Evolutionary conservation across 2,113 vertebrate species (phyloP), one percentile per base, ranked within the genome.

Genomic region (Aegypius monachus): DNA sequence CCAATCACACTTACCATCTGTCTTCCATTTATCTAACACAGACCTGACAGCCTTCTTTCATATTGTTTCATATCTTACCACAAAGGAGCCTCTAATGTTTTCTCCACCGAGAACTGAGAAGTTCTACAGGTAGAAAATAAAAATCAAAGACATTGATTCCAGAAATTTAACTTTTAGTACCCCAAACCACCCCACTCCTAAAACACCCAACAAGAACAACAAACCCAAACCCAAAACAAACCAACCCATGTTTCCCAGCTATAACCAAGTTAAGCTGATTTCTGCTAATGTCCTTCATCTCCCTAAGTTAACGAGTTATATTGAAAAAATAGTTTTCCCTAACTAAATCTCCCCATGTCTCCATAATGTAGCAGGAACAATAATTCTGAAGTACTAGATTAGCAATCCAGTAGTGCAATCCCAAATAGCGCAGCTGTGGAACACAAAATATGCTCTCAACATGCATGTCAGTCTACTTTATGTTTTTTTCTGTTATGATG

Each of bases 1-100:
- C 85, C 86, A 67, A 96, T 98, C 96, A 55, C 92, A 29, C 78
- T 87, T 34, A 15, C 98, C 98, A 99, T 99, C 99, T 98, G 95
- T 99, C 98, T 98, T 97, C 97, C 85, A 91, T 98, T 98, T 95
- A 84, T 85, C 96, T 88, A 86, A 96, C 95, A 56, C 78, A 42
- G 81, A 93, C 97, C 95, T 93, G 96, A 98, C 98, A 97, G 97
- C 97, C 72, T 47, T 86, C 97, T 90, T 90, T 90, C 97, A 91
- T 56, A 86, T 62, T 90, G 96, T 55, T 96, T 97, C 96, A 95
- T 98, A 97, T 97, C 98, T 97, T 93, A 93, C 94, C 92, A 95
- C 95, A 97, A 52, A 97, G 96, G 88, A 97, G 93, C 97, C 94
- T 92, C 90, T 88, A 81, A 95, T 59, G 77, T 53, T 93, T 74